Evolutionary conservation across 2,888 invertebrate species (phyloP), one percentile per base, ranked within the genome.

Genomic region (Sarcophaga rosellei): DNA sequence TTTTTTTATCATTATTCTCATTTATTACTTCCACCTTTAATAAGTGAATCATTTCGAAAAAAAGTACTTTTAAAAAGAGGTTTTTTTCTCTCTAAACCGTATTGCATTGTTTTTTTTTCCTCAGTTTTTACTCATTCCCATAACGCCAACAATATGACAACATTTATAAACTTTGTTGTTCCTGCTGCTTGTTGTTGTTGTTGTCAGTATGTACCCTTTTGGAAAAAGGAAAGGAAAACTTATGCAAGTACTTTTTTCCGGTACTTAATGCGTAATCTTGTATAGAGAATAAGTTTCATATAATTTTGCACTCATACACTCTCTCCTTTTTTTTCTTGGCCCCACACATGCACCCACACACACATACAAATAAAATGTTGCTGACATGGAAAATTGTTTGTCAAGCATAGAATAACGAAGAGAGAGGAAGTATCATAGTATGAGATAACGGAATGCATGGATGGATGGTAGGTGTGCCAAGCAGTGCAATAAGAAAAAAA

Each of bases 241-340:
- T 74, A 62, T 74, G 53, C 75, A 79, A 85, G 86, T 81, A 83
- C 78, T 62, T 81, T 84, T 86, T 86, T 86, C 86, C 86, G 86
- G 86, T 81, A 81, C 84, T 86, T 81, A 74, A 78, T 84, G 65
- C 70, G 80, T 80, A 74, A 77, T 80, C 80, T 79, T 80, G 75
- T 84, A 70, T 63, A 69, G 5, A 23, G n/a, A 53, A 68, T 83
- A 53, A 15, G 17, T 53, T 53, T 53, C 53, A 53, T 4, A 53
- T 53, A 53, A 53, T 17, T 53, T 53, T 17, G 5, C 35, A 35
- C 8, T 53, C 17, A 15, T 0, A 4, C 15, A 0, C 17, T 17
- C 17, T 1, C 12, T 47, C 4, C 4, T 35, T 10, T 17, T 10
- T 35, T 35, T 6, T 10, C 35, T 35, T 8, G 10, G 2, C 8